A percentile compares a stretch with the other conserved stretches of the same genome.
phyloP scores from a whole-genome alignment of 2,113 vertebrate species.

The Podarcis cretensis region DNA sequence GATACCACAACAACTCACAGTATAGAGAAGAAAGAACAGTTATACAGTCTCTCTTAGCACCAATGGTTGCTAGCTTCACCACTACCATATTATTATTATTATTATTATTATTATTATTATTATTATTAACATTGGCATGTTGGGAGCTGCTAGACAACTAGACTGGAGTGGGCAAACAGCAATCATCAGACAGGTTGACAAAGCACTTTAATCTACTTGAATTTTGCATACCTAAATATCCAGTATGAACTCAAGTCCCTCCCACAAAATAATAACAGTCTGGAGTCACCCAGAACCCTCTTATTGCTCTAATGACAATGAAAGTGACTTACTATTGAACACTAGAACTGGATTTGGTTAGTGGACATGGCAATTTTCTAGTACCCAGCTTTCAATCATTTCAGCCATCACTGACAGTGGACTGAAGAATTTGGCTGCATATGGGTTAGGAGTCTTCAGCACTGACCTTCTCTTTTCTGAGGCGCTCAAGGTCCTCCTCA shows the following conservation, averaged over 20 bases:
- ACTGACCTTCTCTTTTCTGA: constrained; percentile 77
- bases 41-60: background rate
- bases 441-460: background rate
- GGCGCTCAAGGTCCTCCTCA: constrained; percentile 73
- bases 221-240: too few relatives aligned
- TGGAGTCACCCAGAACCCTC: background rate
- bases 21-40: background rate
- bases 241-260: too few relatives aligned
- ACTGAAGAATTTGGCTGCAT: background rate
- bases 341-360: background rate
- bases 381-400: background rate
- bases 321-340: background rate
- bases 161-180: background rate
- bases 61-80: background rate
- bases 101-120: too few relatives aligned
- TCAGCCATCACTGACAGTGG: too few relatives aligned
- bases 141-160: background rate
- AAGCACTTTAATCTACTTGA: too few relatives aligned
- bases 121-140: background rate
- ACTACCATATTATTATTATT: too few relatives aligned
- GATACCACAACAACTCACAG: background rate
- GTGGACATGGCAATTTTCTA: background rate
- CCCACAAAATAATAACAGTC: too few relatives aligned
- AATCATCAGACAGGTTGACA: too few relatives aligned
- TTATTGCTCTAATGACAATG: background rate